Base-by-base conservation (phyloP, 1,140 invertebrate species). In the Stenopsyche tienmushanensis region DNA sequence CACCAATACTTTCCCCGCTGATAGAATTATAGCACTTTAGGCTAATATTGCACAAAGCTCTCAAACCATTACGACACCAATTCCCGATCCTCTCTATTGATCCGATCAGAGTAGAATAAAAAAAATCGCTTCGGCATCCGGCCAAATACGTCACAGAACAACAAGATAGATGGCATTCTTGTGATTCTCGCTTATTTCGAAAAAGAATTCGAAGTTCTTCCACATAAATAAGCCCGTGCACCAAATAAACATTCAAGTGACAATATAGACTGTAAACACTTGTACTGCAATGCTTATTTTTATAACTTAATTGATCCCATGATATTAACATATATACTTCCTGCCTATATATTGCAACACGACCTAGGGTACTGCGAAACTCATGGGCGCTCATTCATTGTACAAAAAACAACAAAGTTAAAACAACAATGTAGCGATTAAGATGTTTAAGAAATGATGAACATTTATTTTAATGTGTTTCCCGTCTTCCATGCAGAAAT, bases 151-250 rank as follows among this genome's bases (percentile, higher is more conserved):
- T 60, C 57, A 60, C 42, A 1, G 42, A 49, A 29, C 57, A 26
- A 47, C 57, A 60, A 60, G 57, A 60, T 44, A 44, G 57, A 60
- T 60, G 57, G 57, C 57, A 60, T 60, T 60, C 57, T 23, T 26
- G 57, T 26, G 57, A 45, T 60, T 57, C 54, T 57, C 54, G 10
- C 7, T 53, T 41, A 7, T 23, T 47, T 60, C 57, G 57, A 60
- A 47, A 47, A 39, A 60, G 41, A 60, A 60, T 60, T 47, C 41
- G 34, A 57, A 57, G 44, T 25, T 57, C 24, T 44, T 21, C 54
- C 24, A 60, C 57, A 29, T 57, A 60, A 60, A 60, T 60, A 60
- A 60, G 20, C 57, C 29, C 8, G 23, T 34, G 17, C 57, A 47
- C 57, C 47, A 60, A 60, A 60, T 34, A 60, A 60, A 60, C 41